These are phyloP conservation scores for Pachypanchax playfairii DNA, from an alignment of 2,113 vertebrate species.

Conservation along the genomic window DNA sequence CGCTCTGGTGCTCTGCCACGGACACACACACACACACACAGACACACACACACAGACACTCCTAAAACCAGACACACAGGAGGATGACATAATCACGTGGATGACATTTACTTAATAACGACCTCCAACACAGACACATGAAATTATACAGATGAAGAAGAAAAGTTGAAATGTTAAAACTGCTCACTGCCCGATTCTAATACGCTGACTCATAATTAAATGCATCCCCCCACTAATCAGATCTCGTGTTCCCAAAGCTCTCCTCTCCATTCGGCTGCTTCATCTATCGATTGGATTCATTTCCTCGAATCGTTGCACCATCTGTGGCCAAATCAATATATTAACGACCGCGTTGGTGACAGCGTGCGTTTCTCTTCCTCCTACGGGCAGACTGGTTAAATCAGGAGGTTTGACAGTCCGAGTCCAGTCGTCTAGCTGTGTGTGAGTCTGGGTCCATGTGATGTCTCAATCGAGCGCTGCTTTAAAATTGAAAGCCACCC, in stretches of 20 bases:
- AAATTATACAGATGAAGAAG: conserved; percentile 39
- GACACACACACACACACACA: conserved; percentile 41
- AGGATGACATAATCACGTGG: conserved; percentile 39
- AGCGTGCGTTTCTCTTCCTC: conserved; percentile 15
- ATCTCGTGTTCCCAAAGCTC: conserved; percentile 34
- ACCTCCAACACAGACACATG: conserved; percentile 46
- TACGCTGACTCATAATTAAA: conserved; percentile 32
- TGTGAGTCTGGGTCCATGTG: conserved; percentile 59
- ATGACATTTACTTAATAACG: conserved; percentile 54
- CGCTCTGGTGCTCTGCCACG: conserved; percentile 34
- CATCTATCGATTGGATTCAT: conserved; percentile 42
- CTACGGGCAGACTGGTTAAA: conserved; percentile 58
- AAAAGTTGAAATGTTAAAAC: conserved; percentile 5
- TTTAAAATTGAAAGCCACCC: conserved; percentile 55
- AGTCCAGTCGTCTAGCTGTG: conserved; percentile 45
- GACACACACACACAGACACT: background rate
- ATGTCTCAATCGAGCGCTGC: conserved; percentile 59
- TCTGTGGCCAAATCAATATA: conserved; percentile 59
- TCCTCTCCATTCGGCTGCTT: conserved; percentile 19
- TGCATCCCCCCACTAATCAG: conserved; percentile 53
- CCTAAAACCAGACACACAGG: background rate
- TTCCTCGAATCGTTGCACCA: conserved; percentile 50
- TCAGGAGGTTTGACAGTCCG: conserved; percentile 48
- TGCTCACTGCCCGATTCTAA: conserved; percentile 9
- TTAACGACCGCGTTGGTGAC: conserved; percentile 42